Base-by-base conservation (phyloP, 1,140 invertebrate species). In the Pseudomyrmex dendroicus region DNA sequence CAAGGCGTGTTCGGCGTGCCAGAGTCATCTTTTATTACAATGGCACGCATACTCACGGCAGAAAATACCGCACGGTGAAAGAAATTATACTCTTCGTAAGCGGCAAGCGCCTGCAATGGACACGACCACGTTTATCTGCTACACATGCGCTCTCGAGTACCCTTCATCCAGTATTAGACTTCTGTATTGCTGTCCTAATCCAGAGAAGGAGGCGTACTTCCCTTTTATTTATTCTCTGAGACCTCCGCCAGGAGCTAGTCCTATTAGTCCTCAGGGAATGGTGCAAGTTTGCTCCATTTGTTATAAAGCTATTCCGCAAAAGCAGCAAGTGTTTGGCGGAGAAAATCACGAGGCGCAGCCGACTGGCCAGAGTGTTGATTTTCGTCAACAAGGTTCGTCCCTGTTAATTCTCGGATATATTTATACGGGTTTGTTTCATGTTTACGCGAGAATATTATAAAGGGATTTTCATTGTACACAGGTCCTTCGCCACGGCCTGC, bases 231-330 rank as follows among this genome's bases (percentile, higher is more conserved):
- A 96, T 90, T 95, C 96, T 84, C 94, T 98, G 85, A 96, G 96
- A 92, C 96, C 97, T 72, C 97, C 97, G 56, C 95, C 96, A 63
- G 97, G 98, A 88, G 97, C 98, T 86, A 97, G 96, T 94, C 97
- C 97, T 46, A 97, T 98, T 83, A 97, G 96, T 92, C 96, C 96
- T 68, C 96, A 97, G 94, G 97, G 96, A 83, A 97, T 97, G 96
- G 96, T 97, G 84, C 96, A 97, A 94, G 97, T 98, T 85, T 98
- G 98, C 94, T 96, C 96, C 80, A 95, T 96, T 66, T 99, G 98
- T 94, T 97, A 97, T 93, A 97, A 97, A 93, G 96, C 96, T 84
- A 96, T 98, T 76, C 97, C 96, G 72, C 96, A 97, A 91, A 97
- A 98, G 93, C 97, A 97, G 93, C 96, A 97, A 89, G 95, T 96